Percentiles rank a stretch among this genome's conserved stretches.
Conservation (phyloP, 2,888 invertebrate genomes). For the Orthonychiurus folsomi region DNA sequence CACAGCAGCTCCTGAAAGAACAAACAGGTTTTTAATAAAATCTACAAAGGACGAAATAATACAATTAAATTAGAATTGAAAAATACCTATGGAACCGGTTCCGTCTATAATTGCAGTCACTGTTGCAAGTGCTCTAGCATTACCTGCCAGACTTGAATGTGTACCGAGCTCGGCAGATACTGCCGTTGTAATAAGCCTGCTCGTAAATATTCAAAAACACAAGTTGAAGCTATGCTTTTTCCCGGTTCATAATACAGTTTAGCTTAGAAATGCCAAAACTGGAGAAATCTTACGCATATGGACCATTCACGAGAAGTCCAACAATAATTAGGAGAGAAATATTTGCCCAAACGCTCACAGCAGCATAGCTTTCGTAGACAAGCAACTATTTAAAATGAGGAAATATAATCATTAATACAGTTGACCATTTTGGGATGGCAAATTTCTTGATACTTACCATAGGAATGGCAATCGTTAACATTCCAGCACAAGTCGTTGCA, state of each 20-base stretch:
- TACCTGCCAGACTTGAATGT: conserved; percentile 72
- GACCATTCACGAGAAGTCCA: conserved; percentile 80
- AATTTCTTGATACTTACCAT: conserved; percentile 61
- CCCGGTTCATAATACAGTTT: not conserved
- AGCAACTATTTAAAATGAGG: conserved; percentile 55
- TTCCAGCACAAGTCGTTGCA: conserved; percentile 73
- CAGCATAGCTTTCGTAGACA: conserved; percentile 65
- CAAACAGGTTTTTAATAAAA: not conserved
- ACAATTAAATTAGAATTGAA: too few species aligned
- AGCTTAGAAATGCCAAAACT: too few species aligned
- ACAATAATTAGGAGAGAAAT: conserved; percentile 60
- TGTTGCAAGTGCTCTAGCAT: conserved; percentile 82
- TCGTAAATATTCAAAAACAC: conserved; percentile 53
- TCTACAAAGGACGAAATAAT: too few species aligned
- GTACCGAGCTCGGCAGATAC: conserved; percentile 91
- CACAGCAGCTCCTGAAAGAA: conserved; percentile 70
- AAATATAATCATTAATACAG: not conserved
- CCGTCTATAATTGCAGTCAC: conserved; percentile 99
- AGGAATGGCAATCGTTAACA: conserved; percentile 73
- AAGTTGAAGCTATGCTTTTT: too few species aligned
- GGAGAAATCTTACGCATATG: not conserved
- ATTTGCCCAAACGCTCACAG: conserved; percentile 54
- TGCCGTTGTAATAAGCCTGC: conserved; percentile 90
- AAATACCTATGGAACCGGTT: conserved; percentile 75
- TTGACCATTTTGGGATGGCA: not conserved